phyloP scores from a whole-genome alignment of 2,797 vertebrate species.

The Anniella stebbinsi region DNA sequence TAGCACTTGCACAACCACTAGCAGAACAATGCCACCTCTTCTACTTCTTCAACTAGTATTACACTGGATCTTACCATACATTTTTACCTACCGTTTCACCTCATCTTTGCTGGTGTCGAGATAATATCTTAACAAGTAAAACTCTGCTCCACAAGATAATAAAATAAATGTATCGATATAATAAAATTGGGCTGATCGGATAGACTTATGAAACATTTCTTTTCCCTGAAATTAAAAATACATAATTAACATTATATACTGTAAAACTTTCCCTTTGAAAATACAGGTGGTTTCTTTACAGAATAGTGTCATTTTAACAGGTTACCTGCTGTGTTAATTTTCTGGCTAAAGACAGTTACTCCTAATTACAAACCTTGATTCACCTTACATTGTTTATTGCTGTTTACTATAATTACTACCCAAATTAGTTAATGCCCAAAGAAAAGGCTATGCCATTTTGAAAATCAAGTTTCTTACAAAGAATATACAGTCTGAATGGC shows the following conservation, averaged over 20 bases:
- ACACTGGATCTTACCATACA: background rate
- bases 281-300: background rate
- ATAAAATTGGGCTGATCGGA: slow-evolving; percentile 88
- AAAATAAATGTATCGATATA: slow-evolving; percentile 90
- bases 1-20: background rate
- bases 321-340: background rate
- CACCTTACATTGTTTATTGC: slow-evolving; percentile 4
- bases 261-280: slow-evolving; percentile 20
- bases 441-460: background rate
- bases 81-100: slow-evolving; percentile 82
- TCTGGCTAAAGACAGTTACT: background rate
- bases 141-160: slow-evolving; percentile 83
- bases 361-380: slow-evolving; percentile 28
- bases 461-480: background rate
- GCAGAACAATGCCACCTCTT: background rate
- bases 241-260: slow-evolving; percentile 14
- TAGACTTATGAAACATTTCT: slow-evolving; percentile 78
- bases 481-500: background rate
- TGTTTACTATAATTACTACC: slow-evolving; percentile 32
- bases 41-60: background rate
- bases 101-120: slow-evolving; percentile 81
- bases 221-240: slow-evolving; percentile 76
- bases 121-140: slow-evolving; percentile 83
- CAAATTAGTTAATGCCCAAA: background rate
- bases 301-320: background rate